A percentile compares a stretch with the other conserved stretches of the same genome.
These are phyloP conservation scores for Corvus hawaiiensis DNA, from an alignment of 2,113 vertebrate species.

Conservation along the genomic window DNA sequence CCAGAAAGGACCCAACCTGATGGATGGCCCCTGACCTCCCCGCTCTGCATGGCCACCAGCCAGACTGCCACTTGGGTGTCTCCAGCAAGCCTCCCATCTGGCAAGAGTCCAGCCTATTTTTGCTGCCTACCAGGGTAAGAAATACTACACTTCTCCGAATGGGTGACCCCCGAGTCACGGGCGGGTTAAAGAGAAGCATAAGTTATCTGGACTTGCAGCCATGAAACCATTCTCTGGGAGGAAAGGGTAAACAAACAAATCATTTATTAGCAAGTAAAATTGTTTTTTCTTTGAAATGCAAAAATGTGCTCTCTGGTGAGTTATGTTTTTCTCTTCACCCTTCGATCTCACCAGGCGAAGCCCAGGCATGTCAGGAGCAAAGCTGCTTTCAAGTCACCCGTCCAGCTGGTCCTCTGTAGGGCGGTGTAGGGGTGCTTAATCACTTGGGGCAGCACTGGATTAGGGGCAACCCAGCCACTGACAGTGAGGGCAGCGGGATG, in stretches of 20 bases:
- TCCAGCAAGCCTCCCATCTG: slow-evolving; percentile 26
- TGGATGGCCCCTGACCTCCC: slow-evolving; percentile 21
- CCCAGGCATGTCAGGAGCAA: not conserved
- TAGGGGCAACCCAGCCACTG: not conserved
- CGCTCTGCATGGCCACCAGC: not conserved
- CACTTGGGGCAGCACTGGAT: not conserved
- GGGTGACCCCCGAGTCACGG: not conserved
- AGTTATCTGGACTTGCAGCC: slow-evolving; percentile 48
- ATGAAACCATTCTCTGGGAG: slow-evolving; percentile 47
- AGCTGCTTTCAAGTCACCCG: not conserved
- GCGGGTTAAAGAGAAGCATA: slow-evolving; percentile 44
- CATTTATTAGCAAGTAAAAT: slow-evolving; percentile 69
- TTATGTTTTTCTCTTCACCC: slow-evolving; percentile 25
- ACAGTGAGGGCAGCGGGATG: not conserved
- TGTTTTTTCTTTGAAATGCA: slow-evolving; percentile 69
- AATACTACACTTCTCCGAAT: not conserved
- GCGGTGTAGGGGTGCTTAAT: not conserved
- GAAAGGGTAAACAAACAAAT: slow-evolving; percentile 70
- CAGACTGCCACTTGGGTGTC: slow-evolving; percentile 24
- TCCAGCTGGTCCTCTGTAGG: slow-evolving; percentile 4
- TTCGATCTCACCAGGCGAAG: slow-evolving; percentile 6
- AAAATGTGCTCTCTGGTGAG: slow-evolving; percentile 47
- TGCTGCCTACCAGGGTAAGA: not conserved
- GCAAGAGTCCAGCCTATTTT: not conserved
- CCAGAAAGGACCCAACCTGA: slow-evolving; percentile 33